phyloP scores from a whole-genome alignment of 2,797 vertebrate species.

The Enteromius unitaeniatus region DNA sequence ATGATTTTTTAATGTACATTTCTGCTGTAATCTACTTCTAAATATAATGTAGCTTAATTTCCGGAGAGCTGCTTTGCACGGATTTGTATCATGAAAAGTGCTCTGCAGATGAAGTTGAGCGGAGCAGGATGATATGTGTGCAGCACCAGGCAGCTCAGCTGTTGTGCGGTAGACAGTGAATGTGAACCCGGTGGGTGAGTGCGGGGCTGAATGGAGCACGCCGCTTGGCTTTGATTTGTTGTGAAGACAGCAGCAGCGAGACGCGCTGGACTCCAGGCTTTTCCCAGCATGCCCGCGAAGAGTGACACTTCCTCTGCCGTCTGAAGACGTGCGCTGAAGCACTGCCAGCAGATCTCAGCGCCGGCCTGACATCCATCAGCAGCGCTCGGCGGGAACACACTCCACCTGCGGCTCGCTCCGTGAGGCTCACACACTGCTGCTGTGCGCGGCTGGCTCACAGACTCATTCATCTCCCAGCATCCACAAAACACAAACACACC shows the following conservation, averaged over 20 bases:
- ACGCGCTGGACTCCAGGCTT: conserved; percentile 78
- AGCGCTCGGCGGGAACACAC: conserved; percentile 61
- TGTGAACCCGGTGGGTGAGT: conserved; percentile 34
- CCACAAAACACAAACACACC: not conserved
- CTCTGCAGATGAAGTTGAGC: not conserved
- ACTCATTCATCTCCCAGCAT: too few relatives aligned
- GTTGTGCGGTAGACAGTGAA: not conserved
- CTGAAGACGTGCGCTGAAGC: conserved; percentile 71
- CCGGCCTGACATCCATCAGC: conserved; percentile 73
- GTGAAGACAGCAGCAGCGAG: conserved; percentile 77
- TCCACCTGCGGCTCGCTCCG: conserved; percentile 34
- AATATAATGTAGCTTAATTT: not conserved
- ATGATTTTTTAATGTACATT: not conserved
- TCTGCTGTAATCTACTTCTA: not conserved
- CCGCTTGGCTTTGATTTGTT: conserved; percentile 75
- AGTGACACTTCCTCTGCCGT: conserved; percentile 81
- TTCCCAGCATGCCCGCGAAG: conserved; percentile 76
- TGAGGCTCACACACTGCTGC: not conserved
- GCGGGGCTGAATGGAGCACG: conserved; percentile 39
- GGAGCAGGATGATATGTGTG: not conserved
- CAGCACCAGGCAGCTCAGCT: not conserved
- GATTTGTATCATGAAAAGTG: not conserved
- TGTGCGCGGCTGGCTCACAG: too few relatives aligned
- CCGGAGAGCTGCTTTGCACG: not conserved
- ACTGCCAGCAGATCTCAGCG: conserved; percentile 72